Percentiles rank a stretch among this genome's conserved stretches.
These are phyloP conservation scores for Hesperia comma DNA, from an alignment of 2,888 invertebrate species.

Conservation along the genomic window DNA sequence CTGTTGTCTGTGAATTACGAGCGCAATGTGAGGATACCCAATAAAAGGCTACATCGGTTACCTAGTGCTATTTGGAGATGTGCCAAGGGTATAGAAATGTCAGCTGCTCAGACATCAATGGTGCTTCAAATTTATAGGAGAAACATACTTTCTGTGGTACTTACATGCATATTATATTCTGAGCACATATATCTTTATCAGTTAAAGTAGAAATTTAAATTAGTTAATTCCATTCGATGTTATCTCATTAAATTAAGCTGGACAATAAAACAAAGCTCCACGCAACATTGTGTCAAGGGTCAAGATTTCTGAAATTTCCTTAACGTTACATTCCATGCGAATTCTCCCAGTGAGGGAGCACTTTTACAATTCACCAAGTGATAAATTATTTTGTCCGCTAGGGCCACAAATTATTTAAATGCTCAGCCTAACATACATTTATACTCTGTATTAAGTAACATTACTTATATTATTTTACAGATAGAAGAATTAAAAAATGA, in stretches of 20 bases:
- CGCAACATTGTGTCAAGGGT: no score
- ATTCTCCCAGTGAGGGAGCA: no score
- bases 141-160: slow-evolving; percentile 67
- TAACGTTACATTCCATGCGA: no score
- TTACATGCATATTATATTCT: slow-evolving; percentile 25
- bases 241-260: no score
- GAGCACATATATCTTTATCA: neutral
- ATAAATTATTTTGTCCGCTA: no score
- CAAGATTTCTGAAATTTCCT: no score
- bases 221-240: no score
- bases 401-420: no score
- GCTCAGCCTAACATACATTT: no score
- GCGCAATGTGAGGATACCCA: slow-evolving; percentile 65
- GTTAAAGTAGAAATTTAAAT: no score
- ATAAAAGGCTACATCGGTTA: slow-evolving; percentile 67
- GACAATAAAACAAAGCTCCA: no score
- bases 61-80: slow-evolving; percentile 79
- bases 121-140: slow-evolving; percentile 72
- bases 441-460: neutral
- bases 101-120: slow-evolving; percentile 75
- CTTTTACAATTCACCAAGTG: no score
- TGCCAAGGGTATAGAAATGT: slow-evolving; percentile 72
- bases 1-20: slow-evolving; percentile 72
- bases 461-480: slow-evolving; percentile 51
- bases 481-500: slow-evolving; percentile 69